Evolutionary conservation across 2,113 vertebrate species (phyloP), one percentile per base, ranked within the genome.

Genomic region (Gadus chalcogrammus): DNA sequence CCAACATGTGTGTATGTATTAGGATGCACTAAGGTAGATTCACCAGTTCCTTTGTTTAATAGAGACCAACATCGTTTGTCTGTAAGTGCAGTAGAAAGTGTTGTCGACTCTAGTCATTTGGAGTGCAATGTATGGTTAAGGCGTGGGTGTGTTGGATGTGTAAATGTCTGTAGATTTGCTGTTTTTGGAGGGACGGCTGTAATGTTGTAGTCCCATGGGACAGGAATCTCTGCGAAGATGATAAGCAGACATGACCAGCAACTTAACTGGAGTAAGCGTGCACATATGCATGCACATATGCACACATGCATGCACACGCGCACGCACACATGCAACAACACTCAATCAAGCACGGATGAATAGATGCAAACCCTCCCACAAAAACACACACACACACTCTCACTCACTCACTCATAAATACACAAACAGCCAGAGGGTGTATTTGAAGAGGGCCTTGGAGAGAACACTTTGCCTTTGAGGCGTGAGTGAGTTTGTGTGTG

Each of bases 381-480:
- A 20, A 20, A 16, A 67, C 56, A 48, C 53, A 61, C 56, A 62
- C 71, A 67, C 64, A 58, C 53, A 75, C 75, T 83, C 71, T 81
- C 70, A 81, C 18, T 38, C 62, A 65, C 55, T n/a, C 67, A 35
- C 55, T 55, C 31, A 69, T 17, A 38, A 31, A 17, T 53, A 53
- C 31, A 61, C 58, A 61, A 20, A 64, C 31, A 70, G 82, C 86
- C 80, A 3, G 66, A 61, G 80, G 86, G 68, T 78, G 69, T 85
- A 79, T 84, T 86, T 85, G 78, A 84, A 83, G 84, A 72, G 78
- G 79, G 77, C 79, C 82, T 82, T 15, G n/a, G 68, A 84, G 80
- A 82, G 63, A 80, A 84, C 69, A 61, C 28, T 12, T 68, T 85
- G 77, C 60, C 72, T 86, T 79, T 85, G 76, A 87, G 84, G 84